Percentiles rank a stretch among this genome's conserved stretches.
Conservation (phyloP, 2,888 invertebrate genomes). For the Lucinisca nassula region DNA sequence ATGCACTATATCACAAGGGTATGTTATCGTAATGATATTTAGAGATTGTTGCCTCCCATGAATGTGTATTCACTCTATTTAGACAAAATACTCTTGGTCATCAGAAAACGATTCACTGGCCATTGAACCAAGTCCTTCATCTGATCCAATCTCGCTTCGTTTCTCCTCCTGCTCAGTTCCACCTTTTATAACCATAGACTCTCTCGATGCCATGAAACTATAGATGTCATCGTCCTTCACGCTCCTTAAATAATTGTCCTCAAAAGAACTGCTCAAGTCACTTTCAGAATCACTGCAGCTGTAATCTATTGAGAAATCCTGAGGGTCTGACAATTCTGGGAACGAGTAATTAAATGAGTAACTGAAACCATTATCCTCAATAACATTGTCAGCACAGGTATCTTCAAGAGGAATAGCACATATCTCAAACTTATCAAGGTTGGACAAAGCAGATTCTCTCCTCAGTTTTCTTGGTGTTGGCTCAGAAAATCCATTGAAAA, state of each 20-base stretch:
- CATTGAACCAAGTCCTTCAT: too few species aligned
- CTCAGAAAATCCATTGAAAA: neutral
- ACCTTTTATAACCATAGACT: neutral
- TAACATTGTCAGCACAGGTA: neutral
- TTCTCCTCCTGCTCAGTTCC: too few species aligned
- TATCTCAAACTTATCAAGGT: slow-evolving; percentile 21
- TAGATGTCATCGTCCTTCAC: neutral
- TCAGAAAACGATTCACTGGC: too few species aligned
- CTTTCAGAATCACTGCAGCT: slow-evolving; percentile 1
- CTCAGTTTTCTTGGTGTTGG: slow-evolving; percentile 18
- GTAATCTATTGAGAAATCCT: neutral
- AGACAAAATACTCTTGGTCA: too few species aligned
- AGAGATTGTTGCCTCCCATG: too few species aligned
- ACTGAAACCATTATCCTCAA: slow-evolving; percentile 19
- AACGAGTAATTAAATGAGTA: slow-evolving; percentile 54
- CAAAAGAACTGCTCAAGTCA: neutral
- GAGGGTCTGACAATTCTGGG: slow-evolving; percentile 12
- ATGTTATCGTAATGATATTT: too few species aligned
- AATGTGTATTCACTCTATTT: too few species aligned
- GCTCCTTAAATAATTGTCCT: neutral
- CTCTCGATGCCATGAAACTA: neutral
- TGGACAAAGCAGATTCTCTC: slow-evolving; percentile 29
- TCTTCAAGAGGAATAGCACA: slow-evolving; percentile 4
- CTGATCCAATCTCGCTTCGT: too few species aligned
- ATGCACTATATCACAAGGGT: too few species aligned